Evolutionary conservation across 2,113 vertebrate genomes (phyloP).

Genomic region (Todiramphus chloris): DNA sequence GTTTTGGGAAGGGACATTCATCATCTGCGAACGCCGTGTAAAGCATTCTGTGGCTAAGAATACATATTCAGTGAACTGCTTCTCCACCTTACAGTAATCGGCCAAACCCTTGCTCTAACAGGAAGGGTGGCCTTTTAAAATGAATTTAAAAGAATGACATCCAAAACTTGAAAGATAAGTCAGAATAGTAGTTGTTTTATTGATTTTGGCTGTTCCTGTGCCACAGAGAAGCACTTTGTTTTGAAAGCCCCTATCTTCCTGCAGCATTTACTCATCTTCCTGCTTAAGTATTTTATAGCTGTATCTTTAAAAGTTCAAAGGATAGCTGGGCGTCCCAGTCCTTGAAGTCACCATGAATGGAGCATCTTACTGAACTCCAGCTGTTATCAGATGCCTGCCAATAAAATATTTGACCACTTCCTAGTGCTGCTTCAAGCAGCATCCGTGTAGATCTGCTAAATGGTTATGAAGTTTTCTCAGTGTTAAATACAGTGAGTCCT

Average conservation of each 20-base stretch:
- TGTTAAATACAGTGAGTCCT: neutral
- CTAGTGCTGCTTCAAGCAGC: neutral
- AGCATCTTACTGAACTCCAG: conserved; percentile 11
- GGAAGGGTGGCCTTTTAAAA: conserved; percentile 40
- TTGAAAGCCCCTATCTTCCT: conserved; percentile 8
- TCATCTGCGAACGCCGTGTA: neutral
- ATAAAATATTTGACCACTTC: neutral
- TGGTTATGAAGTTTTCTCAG: neutral
- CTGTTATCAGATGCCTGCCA: neutral
- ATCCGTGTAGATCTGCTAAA: neutral
- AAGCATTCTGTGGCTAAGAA: neutral
- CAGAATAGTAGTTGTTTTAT: neutral
- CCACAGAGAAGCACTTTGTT: conserved; percentile 4
- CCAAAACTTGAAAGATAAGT: conserved; percentile 4
- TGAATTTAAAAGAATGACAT: conserved; percentile 10
- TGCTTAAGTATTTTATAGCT: neutral
- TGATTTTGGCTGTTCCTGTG: conserved; percentile 32
- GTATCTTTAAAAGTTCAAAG: conserved; percentile 30
- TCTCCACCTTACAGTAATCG: conserved; percentile 15
- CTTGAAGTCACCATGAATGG: conserved; percentile 13
- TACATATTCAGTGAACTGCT: neutral
- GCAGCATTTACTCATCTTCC: conserved; percentile 50
- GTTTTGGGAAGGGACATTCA: neutral
- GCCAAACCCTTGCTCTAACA: neutral
- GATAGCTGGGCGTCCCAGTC: neutral